These are phyloP conservation scores for Channa argus DNA, from an alignment of 2,113 vertebrate species.

Conservation along the genomic window DNA sequence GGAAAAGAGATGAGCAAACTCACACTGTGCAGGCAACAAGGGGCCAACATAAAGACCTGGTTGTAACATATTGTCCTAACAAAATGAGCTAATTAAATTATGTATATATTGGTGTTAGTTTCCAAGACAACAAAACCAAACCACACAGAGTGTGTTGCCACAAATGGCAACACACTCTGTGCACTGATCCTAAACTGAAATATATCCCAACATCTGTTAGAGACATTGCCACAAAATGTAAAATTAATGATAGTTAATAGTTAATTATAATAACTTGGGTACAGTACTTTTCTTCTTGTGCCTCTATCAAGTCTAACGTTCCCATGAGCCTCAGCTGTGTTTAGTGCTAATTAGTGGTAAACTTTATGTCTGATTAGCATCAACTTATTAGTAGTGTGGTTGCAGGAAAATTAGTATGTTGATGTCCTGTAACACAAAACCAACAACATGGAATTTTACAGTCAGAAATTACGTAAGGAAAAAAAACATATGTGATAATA, in stretches of 20 bases:
- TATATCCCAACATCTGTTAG: not conserved
- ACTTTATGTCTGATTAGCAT: too few species aligned
- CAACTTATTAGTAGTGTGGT: too few species aligned
- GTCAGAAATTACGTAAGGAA: too few species aligned
- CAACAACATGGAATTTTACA: too few species aligned
- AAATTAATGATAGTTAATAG: not conserved
- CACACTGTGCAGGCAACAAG: constrained; percentile 54
- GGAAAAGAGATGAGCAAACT: constrained; percentile 50
- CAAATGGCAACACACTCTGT: not conserved
- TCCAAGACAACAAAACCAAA: constrained; percentile 19
- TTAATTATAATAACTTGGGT: not conserved
- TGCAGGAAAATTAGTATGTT: too few species aligned
- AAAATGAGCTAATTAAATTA: not conserved
- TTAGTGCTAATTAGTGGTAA: not conserved
- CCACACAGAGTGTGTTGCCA: not conserved
- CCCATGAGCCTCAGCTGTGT: not conserved
- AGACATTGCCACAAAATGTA: not conserved
- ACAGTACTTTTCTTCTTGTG: not conserved
- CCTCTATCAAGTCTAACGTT: not conserved
- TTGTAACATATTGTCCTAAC: not conserved
- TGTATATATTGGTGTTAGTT: not conserved
- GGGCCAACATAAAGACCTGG: constrained; percentile 36
- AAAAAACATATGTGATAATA: too few species aligned
- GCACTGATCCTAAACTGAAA: not conserved
- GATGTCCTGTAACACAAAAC: too few species aligned